Evolutionary conservation across 2,113 vertebrate species (phyloP).

Genomic region (Tetraodon nigroviridis): DNA sequence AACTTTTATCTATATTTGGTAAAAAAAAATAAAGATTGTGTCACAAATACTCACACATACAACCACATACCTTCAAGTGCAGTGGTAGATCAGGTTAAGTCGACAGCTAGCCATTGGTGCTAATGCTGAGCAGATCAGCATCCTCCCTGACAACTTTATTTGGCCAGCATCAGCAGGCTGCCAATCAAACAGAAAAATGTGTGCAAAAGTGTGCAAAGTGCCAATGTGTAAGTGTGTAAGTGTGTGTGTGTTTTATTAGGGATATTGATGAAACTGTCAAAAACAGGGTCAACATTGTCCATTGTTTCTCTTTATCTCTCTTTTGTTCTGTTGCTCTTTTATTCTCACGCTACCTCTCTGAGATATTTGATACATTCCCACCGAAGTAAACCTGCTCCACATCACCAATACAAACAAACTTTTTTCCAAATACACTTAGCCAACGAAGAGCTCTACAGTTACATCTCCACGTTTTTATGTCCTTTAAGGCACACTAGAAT

Average conservation of each 20-base stretch:
- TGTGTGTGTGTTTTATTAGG: slow-evolving; percentile 54
- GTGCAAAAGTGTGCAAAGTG: slow-evolving; percentile 11
- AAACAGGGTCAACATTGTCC: slow-evolving; percentile 73
- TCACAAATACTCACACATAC: slow-evolving; percentile 4
- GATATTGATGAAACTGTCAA: slow-evolving; percentile 78
- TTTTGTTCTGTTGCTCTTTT: slow-evolving; percentile 44
- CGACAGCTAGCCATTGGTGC: slow-evolving; percentile 47
- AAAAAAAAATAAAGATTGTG: not conserved
- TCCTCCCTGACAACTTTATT: slow-evolving; percentile 75
- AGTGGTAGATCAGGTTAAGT: slow-evolving; percentile 60
- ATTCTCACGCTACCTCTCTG: slow-evolving; percentile 8
- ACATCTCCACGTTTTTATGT: no score
- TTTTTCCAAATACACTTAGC: no score
- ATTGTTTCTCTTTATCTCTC: slow-evolving; percentile 66
- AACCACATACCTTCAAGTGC: slow-evolving; percentile 67
- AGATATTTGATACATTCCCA: no score
- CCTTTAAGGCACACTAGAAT: no score
- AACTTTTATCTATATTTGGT: no score
- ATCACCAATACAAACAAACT: no score
- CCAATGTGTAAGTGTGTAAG: slow-evolving; percentile 20
- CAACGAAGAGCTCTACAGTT: no score
- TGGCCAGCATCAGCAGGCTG: slow-evolving; percentile 81
- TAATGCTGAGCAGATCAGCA: slow-evolving; percentile 66
- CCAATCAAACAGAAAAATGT: slow-evolving; percentile 69
- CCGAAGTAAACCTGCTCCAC: no score